Evolutionary conservation across 2,113 vertebrate genomes (phyloP).

Genomic region (Eupsittula cactorum): DNA sequence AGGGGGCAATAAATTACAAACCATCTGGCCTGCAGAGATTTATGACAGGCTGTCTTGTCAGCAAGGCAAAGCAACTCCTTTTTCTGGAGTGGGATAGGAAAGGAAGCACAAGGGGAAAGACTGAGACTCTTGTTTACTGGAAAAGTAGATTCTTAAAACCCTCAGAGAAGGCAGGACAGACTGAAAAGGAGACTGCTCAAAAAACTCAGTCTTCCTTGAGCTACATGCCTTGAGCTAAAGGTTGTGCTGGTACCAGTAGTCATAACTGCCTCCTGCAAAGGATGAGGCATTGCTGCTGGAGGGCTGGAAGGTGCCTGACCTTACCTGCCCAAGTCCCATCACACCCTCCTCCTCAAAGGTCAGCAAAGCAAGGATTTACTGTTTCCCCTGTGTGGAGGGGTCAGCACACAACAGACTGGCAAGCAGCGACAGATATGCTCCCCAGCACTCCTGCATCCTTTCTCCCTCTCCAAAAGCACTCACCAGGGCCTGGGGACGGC

Average conservation of each 20-base stretch:
- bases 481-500: accelerated
- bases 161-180: neutral
- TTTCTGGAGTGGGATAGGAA: neutral
- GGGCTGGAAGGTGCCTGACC: neutral
- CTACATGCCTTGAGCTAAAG: neutral
- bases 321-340: neutral
- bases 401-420: accelerated
- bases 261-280: neutral
- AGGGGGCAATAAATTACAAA: neutral
- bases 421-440: accelerated
- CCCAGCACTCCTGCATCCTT: accelerated
- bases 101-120: neutral
- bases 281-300: neutral
- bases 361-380: neutral
- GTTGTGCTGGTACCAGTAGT: accelerated
- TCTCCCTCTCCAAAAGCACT: neutral
- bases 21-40: neutral
- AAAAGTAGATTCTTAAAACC: neutral
- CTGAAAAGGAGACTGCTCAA: neutral
- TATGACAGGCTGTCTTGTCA: neutral
- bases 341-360: neutral
- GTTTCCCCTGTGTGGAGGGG: neutral
- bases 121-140: neutral
- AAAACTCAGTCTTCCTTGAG: neutral
- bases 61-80: neutral